Evolutionary conservation across 2,888 invertebrate genomes (phyloP).

Genomic region (Esperia sulphurella): DNA sequence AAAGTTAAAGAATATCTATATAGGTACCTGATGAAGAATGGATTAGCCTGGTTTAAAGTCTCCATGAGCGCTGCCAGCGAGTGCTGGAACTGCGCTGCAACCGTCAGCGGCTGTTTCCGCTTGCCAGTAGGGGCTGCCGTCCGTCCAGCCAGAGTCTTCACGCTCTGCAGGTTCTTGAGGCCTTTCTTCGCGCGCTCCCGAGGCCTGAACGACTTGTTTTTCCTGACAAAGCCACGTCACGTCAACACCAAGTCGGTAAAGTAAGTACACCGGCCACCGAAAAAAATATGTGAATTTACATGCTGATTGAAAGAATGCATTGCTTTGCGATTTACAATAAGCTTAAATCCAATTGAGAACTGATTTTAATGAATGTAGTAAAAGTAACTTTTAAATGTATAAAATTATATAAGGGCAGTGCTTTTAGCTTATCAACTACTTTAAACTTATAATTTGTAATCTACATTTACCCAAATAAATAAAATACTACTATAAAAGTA

Average conservation of each 20-base stretch:
- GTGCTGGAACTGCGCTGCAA: conserved; percentile 96
- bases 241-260: conserved; percentile 1
- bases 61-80: conserved; percentile 95
- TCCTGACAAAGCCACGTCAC: conserved; percentile 77
- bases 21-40: conserved; percentile 76
- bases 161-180: conserved; percentile 93
- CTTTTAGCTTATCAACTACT: not conserved
- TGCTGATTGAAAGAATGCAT: conserved; percentile 2
- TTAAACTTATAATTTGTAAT: not conserved
- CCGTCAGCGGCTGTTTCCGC: conserved; percentile 93
- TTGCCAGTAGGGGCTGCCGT: conserved; percentile 82
- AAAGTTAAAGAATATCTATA: not conserved
- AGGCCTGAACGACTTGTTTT: conserved; percentile 95
- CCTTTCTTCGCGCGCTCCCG: conserved; percentile 91
- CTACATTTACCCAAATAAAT: not conserved
- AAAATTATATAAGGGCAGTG: not conserved
- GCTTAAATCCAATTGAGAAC: not conserved
- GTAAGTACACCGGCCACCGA: conserved; percentile 15
- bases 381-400: not conserved
- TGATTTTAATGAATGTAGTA: not conserved
- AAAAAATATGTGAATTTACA: conserved; percentile 12
- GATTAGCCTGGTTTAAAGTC: conserved; percentile 89
- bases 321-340: conserved; percentile 13
- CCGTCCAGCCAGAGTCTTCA: conserved; percentile 92
- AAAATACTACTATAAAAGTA: not conserved